Evolutionary conservation across 1,140 invertebrate species (phyloP), one percentile per base, ranked within the genome.

Genomic region (Leucophenga varia): DNA sequence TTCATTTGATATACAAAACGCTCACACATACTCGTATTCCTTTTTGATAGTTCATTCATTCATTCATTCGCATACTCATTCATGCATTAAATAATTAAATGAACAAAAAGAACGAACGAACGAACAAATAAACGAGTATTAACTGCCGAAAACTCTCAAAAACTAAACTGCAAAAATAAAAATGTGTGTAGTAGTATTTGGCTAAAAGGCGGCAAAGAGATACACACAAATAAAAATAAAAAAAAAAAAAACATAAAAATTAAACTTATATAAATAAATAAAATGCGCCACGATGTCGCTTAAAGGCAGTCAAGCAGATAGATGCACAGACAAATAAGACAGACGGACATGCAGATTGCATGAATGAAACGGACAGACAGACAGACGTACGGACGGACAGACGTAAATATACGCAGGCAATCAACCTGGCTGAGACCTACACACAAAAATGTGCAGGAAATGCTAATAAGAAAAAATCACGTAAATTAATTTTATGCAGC

Each of bases 381-480:
- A 64, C 64, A 64, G 64, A 64, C 64, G 64, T 67, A 63, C 63
- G 52, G 49, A 49, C 37, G 45, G 54, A 56, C 36, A 55, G 31
- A 49, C 40, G n/a, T n/a, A 59, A 32, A 41, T 37, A 34, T 30
- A 32, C 25, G 52, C 31, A 47, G 14, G 45, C 7, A n/a, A 25
- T 6, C 22, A 25, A 10, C 5, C 22, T 6, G 22, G 10, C 10
- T 25, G 22, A 25, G 22, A 10, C 22, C 22, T 25, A 25, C 22
- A 25, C 22, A 25, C 22, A 25, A 10, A 25, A 10, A n/a, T 5
- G 22, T 25, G 5, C 22, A 25, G 5, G 22, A 5, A 25, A 10
- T 25, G 22, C 22, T 25, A 10, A 25, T n/a, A 25, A 25, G 5
- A 5, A 10, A 25, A 25, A 25, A 6, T 25, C 5, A 25, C 5